Base-by-base conservation (phyloP, 2,797 vertebrate genomes). In the Leptoclinus maculatus region DNA sequence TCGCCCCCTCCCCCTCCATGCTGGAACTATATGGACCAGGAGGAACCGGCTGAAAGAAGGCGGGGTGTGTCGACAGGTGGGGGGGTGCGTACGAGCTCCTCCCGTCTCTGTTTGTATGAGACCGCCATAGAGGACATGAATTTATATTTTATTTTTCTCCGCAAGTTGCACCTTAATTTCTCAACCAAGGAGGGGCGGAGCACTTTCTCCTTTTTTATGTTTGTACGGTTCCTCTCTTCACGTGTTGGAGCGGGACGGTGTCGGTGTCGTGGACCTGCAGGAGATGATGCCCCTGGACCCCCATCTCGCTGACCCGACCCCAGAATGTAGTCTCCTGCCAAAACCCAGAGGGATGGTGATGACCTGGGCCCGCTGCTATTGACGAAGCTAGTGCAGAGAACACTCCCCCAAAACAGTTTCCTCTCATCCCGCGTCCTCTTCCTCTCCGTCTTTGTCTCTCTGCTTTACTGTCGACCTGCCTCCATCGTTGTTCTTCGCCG, bases 131-230 rank as follows among this genome's bases (percentile, higher is more conserved):
- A 86, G 72, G 86, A 91, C 85, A 49, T 34, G 11, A 71, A 25
- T 8, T 57, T 53, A 73, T 43, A 70, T 78, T 78, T 90, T 68
- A 51, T 73, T 80, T 88, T 85, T 74, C 74, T 84, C 84, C 63
- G 92, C 94, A 87, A 93, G 93, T 92, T 96, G 95, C 96, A 96
- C 89, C 96, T 97, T 96, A 94, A 94, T 96, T 96, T 95, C 92
- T 87, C 38, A 11, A n/a, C 94, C 94, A 88, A 84, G 93, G 87
- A 71, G 83, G 94, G 88, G 94, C 93, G 92, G 95, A 95, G 96
- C 96, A 92, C 94, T 67, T 82, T 95, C 94, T 93, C 43, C 23
- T 78, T 84, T 80, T 87, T 84, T 57, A 82, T 73, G 87, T 89
- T 83, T 78, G 78, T 91, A 86, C 74, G 69, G 80, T 89, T 79